Evolutionary conservation across 1,140 invertebrate species (phyloP).

Genomic region (Drosophila sechellia): DNA sequence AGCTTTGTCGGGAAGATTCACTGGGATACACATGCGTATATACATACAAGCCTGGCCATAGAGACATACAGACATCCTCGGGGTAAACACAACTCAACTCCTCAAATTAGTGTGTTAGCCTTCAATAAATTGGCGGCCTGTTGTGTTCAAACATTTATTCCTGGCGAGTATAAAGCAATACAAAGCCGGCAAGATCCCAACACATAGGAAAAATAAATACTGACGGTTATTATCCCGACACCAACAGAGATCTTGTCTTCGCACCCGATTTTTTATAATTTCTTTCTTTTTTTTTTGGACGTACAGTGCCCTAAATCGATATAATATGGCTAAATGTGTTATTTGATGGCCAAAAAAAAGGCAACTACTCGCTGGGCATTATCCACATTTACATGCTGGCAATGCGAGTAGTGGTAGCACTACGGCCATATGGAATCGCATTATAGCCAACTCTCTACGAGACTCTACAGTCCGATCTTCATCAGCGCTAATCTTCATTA

Average conservation of each 20-base stretch:
- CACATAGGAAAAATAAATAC: slow-evolving; percentile 64
- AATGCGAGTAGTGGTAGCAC: not conserved
- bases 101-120: slow-evolving; percentile 79
- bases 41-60: not conserved
- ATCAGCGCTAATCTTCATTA: slow-evolving; percentile 14
- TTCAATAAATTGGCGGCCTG: slow-evolving; percentile 79
- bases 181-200: slow-evolving; percentile 58
- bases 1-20: slow-evolving; percentile 54
- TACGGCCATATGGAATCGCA: too few species aligned
- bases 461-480: slow-evolving; percentile 7
- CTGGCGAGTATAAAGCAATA: slow-evolving; percentile 64
- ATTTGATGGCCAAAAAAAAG: slow-evolving; percentile 25
- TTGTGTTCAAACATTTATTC: slow-evolving; percentile 79
- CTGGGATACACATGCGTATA: slow-evolving; percentile 11
- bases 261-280: not conserved
- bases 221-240: slow-evolving; percentile 59
- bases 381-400: slow-evolving; percentile 27
- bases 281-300: slow-evolving; percentile 7
- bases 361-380: slow-evolving; percentile 31
- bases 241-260: slow-evolving; percentile 62
- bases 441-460: slow-evolving; percentile 9
- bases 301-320: slow-evolving; percentile 48
- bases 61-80: slow-evolving; percentile 63
- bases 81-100: slow-evolving; percentile 77
- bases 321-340: slow-evolving; percentile 59